These are phyloP conservation scores for Ceuthmochares aereus DNA, from an alignment of 2,113 vertebrate genomes.

Conservation along the genomic window DNA sequence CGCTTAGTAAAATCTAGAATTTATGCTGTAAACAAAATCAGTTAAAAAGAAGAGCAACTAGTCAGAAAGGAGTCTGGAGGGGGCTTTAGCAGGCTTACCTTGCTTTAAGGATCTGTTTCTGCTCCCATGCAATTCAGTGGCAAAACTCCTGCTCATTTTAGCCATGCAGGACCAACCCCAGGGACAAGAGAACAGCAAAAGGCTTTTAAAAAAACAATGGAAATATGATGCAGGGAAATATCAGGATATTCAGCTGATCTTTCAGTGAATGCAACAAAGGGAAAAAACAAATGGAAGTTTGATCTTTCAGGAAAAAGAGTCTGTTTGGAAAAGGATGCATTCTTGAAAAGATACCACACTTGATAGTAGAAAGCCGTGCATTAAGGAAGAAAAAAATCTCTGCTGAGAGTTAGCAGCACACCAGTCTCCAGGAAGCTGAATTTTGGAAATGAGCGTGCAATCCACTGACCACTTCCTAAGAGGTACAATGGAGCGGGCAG, in stretches of 20 bases:
- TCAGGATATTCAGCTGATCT: not conserved
- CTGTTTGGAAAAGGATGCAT: not conserved
- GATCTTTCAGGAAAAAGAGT: not conserved
- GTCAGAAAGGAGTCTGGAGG: not conserved
- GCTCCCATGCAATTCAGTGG: not conserved
- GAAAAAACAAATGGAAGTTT: not conserved
- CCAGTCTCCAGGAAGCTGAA: not conserved
- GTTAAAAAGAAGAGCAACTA: not conserved
- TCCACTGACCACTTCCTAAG: not conserved
- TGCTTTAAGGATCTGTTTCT: not conserved
- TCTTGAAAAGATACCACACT: not conserved
- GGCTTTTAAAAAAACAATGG: not conserved
- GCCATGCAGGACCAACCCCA: not conserved
- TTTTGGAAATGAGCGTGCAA: not conserved
- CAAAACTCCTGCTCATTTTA: not conserved
- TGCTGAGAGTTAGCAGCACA: constrained; percentile 24
- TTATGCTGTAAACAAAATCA: not conserved
- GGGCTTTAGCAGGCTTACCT: not conserved
- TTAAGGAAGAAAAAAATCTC: not conserved
- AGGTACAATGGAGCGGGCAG: fast-evolving
- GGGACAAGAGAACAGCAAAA: not conserved
- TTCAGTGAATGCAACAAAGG: not conserved
- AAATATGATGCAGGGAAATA: not conserved
- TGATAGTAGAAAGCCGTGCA: not conserved
- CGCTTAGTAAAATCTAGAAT: not conserved